These are phyloP conservation scores for Tadarida brasiliensis DNA, from an alignment of 2,797 vertebrate genomes.

Conservation along the genomic window DNA sequence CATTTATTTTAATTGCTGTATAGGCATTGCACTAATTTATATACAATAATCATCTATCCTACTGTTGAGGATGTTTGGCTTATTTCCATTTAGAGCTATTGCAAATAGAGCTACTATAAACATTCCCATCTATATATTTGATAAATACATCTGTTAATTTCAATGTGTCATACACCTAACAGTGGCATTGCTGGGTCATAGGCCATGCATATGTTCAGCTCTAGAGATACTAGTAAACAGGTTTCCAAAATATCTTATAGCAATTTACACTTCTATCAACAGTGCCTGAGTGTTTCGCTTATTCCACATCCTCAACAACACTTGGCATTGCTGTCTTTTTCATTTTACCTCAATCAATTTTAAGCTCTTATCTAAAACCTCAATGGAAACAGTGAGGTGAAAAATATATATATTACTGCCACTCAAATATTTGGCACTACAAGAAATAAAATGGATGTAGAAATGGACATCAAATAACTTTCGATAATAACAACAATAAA, in stretches of 20 bases:
- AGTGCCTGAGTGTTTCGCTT: not conserved
- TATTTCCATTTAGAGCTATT: not conserved
- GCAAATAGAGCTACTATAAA: not conserved
- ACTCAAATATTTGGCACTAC: not conserved
- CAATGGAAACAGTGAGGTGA: not conserved
- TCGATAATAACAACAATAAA: not conserved
- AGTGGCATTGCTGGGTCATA: not conserved
- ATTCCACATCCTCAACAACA: not conserved
- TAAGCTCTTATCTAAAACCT: constrained; percentile 39
- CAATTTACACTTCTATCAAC: not conserved
- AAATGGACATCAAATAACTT: not conserved
- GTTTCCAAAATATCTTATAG: constrained; percentile 15
- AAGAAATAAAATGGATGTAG: constrained; percentile 49
- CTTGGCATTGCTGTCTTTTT: constrained; percentile 47
- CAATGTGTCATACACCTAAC: not conserved
- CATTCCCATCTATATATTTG: not conserved
- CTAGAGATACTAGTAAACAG: not conserved
- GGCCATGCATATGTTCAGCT: not conserved
- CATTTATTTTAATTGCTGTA: not conserved
- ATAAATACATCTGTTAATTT: not conserved
- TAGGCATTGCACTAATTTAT: not conserved
- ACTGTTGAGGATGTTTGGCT: not conserved
- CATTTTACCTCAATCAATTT: not conserved
- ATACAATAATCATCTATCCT: not conserved
- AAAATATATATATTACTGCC: not conserved